Evolutionary conservation across 30 jellyfish, hydroid and myxozoan species (phyloP).

Genomic region (Aurelia sp.): DNA sequence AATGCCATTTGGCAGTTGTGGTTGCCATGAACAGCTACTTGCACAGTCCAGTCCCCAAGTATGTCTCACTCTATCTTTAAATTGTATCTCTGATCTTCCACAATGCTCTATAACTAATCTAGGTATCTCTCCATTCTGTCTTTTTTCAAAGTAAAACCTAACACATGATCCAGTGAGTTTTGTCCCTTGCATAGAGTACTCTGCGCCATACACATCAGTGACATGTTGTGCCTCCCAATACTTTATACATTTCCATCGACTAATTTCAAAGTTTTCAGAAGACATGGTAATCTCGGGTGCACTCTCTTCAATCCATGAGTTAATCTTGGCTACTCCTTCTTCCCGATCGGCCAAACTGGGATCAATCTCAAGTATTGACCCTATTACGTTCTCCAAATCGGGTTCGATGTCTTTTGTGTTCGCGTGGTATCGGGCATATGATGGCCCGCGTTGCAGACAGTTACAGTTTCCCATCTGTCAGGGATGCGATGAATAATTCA

Average conservation of each 20-base stretch:
- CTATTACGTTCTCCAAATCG: conserved; percentile 85
- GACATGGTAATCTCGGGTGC: conserved; percentile 90
- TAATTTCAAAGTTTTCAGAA: conserved; percentile 82
- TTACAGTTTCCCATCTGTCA: conserved; percentile 68
- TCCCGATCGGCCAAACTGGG: conserved; percentile 95
- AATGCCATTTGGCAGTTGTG: conserved; percentile 48
- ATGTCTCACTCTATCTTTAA: conserved; percentile 58
- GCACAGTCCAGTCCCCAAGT: conserved; percentile 55
- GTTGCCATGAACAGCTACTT: conserved; percentile 52
- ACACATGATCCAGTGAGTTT: conserved; percentile 93
- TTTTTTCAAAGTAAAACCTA: conserved; percentile 89
- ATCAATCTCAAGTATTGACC: conserved; percentile 90
- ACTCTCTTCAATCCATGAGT: conserved; percentile 96
- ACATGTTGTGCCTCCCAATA: conserved; percentile 98
- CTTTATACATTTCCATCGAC: conserved; percentile 95
- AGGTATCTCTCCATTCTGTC: conserved; percentile 82
- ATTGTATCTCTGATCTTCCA: conserved; percentile 76
- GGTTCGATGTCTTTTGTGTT: conserved; percentile 84
- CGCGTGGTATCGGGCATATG: conserved; percentile 92
- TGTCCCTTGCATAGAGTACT: conserved; percentile 64
- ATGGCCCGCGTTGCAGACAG: conserved; percentile 77
- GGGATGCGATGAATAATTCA: conserved; percentile 2
- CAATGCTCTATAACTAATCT: conserved; percentile 92
- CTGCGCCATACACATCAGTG: conserved; percentile 92
- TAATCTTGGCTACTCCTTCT: conserved; percentile 90